Evolutionary conservation across 2,113 vertebrate genomes (phyloP).

Genomic region (human): DNA sequence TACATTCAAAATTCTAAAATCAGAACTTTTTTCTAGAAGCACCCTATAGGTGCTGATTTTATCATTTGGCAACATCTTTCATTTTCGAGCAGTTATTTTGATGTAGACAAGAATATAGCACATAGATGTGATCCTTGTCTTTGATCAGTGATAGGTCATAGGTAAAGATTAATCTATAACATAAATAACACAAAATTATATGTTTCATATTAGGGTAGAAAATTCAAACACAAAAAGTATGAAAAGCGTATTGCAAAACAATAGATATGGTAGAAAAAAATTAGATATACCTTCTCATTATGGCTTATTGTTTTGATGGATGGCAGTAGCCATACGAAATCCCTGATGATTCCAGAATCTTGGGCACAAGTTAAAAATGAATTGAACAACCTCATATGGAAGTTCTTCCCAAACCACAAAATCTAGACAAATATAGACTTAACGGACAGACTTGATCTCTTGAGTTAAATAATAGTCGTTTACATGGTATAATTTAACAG

Average conservation of each 20-base stretch:
- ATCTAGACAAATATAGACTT: background rate
- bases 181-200: background rate
- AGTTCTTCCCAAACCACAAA: background rate
- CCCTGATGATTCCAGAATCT: background rate
- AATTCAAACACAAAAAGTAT: background rate
- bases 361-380: background rate
- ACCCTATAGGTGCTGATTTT: background rate
- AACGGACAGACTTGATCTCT: background rate
- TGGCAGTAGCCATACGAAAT: background rate
- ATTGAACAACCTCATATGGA: background rate
- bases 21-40: background rate
- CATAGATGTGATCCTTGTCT: background rate
- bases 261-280: background rate
- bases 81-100: background rate
- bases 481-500: background rate
- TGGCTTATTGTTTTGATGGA: background rate
- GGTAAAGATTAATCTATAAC: background rate
- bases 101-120: background rate
- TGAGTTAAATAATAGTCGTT: background rate
- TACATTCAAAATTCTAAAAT: conserved; percentile 24
- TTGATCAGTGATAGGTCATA: background rate
- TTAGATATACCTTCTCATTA: background rate
- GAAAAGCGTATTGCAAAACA: background rate
- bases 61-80: background rate
- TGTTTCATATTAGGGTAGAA: background rate